Evolutionary conservation across 2,113 vertebrate genomes (phyloP), one percentile per base, ranked within the genome.

Genomic region (Hydropotes inermis): DNA sequence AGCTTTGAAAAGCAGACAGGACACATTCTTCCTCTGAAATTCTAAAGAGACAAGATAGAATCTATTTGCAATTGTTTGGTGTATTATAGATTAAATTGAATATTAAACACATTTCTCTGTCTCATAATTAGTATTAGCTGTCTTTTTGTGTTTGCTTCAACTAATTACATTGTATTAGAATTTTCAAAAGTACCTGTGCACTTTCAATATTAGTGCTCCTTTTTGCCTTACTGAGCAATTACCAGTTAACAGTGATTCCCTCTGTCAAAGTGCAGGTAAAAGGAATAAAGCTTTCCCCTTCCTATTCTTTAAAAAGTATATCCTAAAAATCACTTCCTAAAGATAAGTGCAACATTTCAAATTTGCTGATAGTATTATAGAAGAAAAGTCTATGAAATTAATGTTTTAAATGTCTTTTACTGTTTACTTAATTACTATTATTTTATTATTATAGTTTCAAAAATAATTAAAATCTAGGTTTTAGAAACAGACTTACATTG

Each of bases 71-170:
- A 95, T 1, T 33, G 79, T 96, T 61, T 36, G 64, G 70, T 97
- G 47, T 61, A 91, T 97, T 96, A 97, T 11, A 97, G 47, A 97
- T 94, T 83, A 96, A 85, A 90, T 25, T 11, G 54, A 98, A 98
- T 97, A 96, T 87, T 95, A 98, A 97, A 85, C 87, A 96, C 89
- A 96, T 81, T 61, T 97, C 36, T 91, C 60, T 90, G 64, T 27
- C n/a, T 30, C 61, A 16, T 47, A 98, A 96, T 97, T 98, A 97
- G 93, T 83, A 96, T 82, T 88, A 95, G n/a, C 47, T 88, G 47
- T 64, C 81, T 39, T 83, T 87, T 57, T 97, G 67, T 91, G n/a
- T 95, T 76, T 60, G 27, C 54, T 95, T 93, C 89, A 94, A 74
- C 57, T 94, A 95, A 97, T 47, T 79, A 61, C 21, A 45, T 13